These are phyloP conservation scores for Eudyptes chrysolophus DNA, from an alignment of 2,113 vertebrate genomes.

Conservation along the genomic window DNA sequence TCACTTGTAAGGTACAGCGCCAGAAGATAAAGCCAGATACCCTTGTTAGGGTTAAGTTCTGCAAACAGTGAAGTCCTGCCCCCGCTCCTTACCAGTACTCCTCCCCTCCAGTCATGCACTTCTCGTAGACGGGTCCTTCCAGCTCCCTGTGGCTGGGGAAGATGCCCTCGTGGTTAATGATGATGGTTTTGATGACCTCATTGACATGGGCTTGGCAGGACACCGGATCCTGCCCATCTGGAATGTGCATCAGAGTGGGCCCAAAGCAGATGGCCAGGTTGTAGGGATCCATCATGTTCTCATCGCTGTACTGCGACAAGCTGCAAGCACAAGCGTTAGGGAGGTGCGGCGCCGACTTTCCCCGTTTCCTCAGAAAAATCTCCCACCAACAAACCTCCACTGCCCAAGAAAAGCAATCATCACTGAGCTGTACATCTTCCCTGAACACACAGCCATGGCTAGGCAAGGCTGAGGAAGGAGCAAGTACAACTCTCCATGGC, in stretches of 20 bases:
- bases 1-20: rapidly evolving
- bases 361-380: rapidly evolving
- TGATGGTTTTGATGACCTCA: constrained; percentile 98
- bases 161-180: constrained; percentile 92
- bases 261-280: constrained; percentile 99
- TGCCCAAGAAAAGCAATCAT: rapidly evolving
- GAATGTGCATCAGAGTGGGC: constrained; percentile 97
- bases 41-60: background rate
- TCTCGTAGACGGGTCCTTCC: constrained; percentile 96
- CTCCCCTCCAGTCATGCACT: constrained; percentile 97
- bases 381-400: background rate
- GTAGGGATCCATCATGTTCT: constrained; percentile 99
- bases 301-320: constrained; percentile 96
- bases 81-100: constrained; percentile 90
- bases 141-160: constrained; percentile 90
- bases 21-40: background rate
- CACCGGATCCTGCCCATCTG: constrained; percentile 95
- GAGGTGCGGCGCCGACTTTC: rapidly evolving
- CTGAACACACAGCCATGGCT: rapidly evolving
- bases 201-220: constrained; percentile 97
- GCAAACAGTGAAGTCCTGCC: background rate
- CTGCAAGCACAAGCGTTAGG: constrained; percentile 66
- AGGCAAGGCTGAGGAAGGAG: background rate
- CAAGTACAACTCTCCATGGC: background rate
- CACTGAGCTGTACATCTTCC: background rate